Conservation (phyloP, 2,797 vertebrate genomes). For the Periparus ater region DNA sequence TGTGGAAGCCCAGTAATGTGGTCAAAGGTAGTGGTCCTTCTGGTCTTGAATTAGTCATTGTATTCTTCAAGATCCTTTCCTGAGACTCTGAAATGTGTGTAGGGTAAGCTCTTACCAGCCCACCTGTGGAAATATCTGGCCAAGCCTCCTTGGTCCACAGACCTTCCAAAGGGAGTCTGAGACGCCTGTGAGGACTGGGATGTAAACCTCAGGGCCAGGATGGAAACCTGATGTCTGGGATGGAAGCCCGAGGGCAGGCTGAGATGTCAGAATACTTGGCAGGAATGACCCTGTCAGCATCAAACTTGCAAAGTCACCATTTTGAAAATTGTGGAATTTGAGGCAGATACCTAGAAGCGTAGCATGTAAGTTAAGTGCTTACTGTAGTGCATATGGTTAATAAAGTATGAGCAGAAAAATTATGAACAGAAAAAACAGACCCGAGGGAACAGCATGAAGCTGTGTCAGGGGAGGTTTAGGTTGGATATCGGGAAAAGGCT, state of each 20-base stretch:
- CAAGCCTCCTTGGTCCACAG: background rate
- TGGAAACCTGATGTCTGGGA: background rate
- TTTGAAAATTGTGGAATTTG: background rate
- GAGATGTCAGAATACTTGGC: accelerated
- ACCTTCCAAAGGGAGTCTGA: background rate
- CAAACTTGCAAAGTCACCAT: accelerated
- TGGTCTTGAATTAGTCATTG: background rate
- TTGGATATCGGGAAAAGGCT: accelerated
- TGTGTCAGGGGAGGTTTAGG: background rate
- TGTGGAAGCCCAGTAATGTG: background rate
- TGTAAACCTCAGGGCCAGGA: background rate
- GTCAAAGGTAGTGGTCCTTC: background rate
- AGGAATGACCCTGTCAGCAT: background rate
- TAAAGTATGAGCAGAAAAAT: background rate
- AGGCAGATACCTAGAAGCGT: background rate
- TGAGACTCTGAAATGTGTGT: background rate
- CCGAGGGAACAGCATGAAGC: background rate
- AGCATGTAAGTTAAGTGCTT: background rate
- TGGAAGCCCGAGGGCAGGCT: background rate
- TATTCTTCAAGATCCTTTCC: background rate
- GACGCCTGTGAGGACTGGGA: background rate
- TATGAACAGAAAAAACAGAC: background rate
- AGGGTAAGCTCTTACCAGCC: background rate
- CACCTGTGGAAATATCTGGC: background rate
- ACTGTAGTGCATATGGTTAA: background rate